phyloP scores from a whole-genome alignment of 2,888 invertebrate genomes.

The Pseudococcus viburni region DNA sequence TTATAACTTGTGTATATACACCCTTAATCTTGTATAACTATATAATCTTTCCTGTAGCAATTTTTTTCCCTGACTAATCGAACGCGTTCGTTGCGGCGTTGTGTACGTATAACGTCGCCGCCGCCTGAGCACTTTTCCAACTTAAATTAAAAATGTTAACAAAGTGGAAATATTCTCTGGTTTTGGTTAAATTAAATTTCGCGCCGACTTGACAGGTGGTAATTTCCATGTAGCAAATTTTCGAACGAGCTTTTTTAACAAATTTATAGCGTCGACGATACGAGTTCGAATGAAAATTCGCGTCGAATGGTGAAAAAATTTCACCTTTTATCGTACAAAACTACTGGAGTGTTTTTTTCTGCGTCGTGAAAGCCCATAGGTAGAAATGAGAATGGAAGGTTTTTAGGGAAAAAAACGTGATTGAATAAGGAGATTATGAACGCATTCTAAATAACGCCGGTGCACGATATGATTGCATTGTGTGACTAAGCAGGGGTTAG shows the following conservation, averaged over 20 bases:
- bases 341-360: too few relatives aligned
- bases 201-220: conserved; percentile 30
- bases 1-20: conserved; percentile 62
- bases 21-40: conserved; percentile 61
- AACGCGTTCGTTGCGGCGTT: conserved; percentile 3
- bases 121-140: conserved; percentile 29
- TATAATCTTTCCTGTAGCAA: conserved; percentile 58
- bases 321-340: background rate
- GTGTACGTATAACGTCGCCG: background rate
- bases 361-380: too few relatives aligned
- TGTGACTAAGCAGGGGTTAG: background rate
- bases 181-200: conserved; percentile 34
- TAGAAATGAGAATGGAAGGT: too few relatives aligned
- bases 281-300: background rate
- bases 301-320: background rate
- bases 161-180: conserved; percentile 58
- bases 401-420: too few relatives aligned
- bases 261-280: background rate
- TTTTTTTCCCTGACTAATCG: conserved; percentile 59
- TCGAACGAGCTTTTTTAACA: background rate
- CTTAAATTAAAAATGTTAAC: conserved; percentile 59
- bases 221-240: conserved; percentile 21
- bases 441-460: background rate
- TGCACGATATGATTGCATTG: background rate
- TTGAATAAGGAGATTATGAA: background rate